Percentiles rank a stretch among this genome's conserved stretches.
These are phyloP conservation scores for Montipora efflorescens DNA, from an alignment of 64 coral and sea anemone genomes.

Conservation along the genomic window DNA sequence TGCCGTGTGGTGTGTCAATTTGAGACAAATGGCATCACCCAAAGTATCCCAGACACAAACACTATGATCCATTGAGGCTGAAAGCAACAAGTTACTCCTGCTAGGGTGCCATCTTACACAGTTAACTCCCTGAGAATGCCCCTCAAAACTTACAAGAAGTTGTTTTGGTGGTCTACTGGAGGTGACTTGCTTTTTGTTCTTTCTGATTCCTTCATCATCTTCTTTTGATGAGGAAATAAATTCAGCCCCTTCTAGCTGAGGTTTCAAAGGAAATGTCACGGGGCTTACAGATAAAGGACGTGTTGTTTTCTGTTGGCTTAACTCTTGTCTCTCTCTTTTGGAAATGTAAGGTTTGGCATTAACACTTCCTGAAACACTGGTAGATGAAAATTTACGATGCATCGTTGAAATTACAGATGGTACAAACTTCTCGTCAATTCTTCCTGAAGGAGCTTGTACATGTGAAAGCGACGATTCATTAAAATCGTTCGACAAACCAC, in stretches of 20 bases:
- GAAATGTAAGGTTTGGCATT: constrained; percentile 39
- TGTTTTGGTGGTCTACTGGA: constrained; percentile 63
- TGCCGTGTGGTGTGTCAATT: constrained; percentile 62
- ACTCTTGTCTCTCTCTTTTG: constrained; percentile 41
- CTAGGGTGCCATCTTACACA: constrained; percentile 78
- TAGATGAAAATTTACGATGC: background rate
- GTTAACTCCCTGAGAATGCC: constrained; percentile 74
- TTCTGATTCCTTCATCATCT: background rate
- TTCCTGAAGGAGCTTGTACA: background rate
- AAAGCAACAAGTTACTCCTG: constrained; percentile 73
- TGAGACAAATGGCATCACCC: constrained; percentile 27
- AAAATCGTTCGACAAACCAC: background rate
- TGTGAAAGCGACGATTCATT: background rate
- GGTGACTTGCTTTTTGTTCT: background rate
- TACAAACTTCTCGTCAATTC: background rate
- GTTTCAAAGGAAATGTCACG: background rate
- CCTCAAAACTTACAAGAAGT: constrained; percentile 47
- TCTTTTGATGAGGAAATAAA: background rate
- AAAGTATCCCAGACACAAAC: constrained; percentile 84
- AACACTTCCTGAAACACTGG: background rate
- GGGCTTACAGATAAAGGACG: no score
- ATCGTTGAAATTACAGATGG: background rate
- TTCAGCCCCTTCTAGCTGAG: background rate
- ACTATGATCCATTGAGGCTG: constrained; percentile 87
- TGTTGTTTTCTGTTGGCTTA: background rate